Base-by-base conservation (phyloP, 2,888 invertebrate species). In the Drosophila incognita region DNA sequence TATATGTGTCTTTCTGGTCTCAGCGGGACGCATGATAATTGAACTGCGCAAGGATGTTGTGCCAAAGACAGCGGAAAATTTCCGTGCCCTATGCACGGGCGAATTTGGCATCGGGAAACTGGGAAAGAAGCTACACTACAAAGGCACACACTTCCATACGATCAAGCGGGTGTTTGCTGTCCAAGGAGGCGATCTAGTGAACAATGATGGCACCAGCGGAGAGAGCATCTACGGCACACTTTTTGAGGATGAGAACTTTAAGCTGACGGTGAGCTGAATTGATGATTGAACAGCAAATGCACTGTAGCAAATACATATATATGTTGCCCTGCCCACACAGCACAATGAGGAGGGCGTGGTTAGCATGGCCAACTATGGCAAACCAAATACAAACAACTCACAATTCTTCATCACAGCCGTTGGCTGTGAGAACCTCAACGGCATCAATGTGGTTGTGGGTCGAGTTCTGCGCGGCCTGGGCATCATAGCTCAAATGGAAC, bases 181-280 rank as follows among this genome's bases (percentile, higher is more conserved):
- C 83, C 97, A 97, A 94, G 96, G 97, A 64, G 97, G 97, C 8
- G 97, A 97, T 90, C 95, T 97, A 69, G 94, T 95, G 5, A 95
- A 95, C 91, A 95, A 95, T 46, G 96, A 98, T 94, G 99, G 99
- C 0, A 95, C 96, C 2, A 95, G 97, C 46, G 98, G 99, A 0
- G 98, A 98, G 92, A 98, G 98, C 89, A 99, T 99, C 82, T 99
- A 98, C 92, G 99, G 99, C 11, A 94, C 95, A 18, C 94, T 94
- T 58, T 99, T 99, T 93, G 96, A 97, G 81, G 98, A 99, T 94
- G 99, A 99, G 94, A 97, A 96, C 92, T 97, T 98, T 90, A 93
- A 92, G 64, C 91, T 96, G 74, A 94, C 92, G 92, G 96, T 96
- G 92, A 90, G 91, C 87, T 10, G 11, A 10, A n/a, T 10, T 18